Conservation (phyloP, 2,888 invertebrate species). For the Drosophila austrosaltans region DNA sequence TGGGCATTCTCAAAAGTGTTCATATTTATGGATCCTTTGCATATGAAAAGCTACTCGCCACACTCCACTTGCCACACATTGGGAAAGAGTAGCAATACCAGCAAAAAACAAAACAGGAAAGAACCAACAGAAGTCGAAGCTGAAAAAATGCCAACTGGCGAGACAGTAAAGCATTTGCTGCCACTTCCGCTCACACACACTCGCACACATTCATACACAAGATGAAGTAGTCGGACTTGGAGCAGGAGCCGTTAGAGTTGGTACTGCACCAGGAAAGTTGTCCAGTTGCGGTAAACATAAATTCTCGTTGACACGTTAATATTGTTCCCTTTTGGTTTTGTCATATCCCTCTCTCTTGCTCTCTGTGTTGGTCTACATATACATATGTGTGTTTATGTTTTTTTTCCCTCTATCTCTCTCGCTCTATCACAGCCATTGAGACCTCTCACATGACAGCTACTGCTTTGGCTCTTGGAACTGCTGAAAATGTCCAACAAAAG, state of each 20-base stretch:
- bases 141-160: conserved; percentile 70
- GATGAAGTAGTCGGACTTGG: conserved; percentile 20
- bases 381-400: no score
- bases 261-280: conserved; percentile 59
- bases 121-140: conserved; percentile 7
- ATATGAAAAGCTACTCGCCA: conserved; percentile 54
- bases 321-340: conserved; percentile 76
- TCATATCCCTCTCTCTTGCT: background rate
- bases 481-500: conserved; percentile 78
- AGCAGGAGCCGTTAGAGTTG: conserved; percentile 2
- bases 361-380: no score
- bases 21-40: conserved; percentile 79
- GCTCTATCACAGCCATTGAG: conserved; percentile 7
- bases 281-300: conserved; percentile 79
- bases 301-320: conserved; percentile 79
- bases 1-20: conserved; percentile 70
- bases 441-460: conserved; percentile 38
- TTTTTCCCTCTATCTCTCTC: background rate
- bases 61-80: conserved; percentile 43
- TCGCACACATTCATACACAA: conserved; percentile 26
- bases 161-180: conserved; percentile 77
- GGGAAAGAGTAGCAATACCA: conserved; percentile 25
- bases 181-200: conserved; percentile 62
- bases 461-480: conserved; percentile 47
- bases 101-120: conserved; percentile 2